Evolutionary conservation across 2,888 invertebrate species (phyloP).

Genomic region (Drosophila eohydei): DNA sequence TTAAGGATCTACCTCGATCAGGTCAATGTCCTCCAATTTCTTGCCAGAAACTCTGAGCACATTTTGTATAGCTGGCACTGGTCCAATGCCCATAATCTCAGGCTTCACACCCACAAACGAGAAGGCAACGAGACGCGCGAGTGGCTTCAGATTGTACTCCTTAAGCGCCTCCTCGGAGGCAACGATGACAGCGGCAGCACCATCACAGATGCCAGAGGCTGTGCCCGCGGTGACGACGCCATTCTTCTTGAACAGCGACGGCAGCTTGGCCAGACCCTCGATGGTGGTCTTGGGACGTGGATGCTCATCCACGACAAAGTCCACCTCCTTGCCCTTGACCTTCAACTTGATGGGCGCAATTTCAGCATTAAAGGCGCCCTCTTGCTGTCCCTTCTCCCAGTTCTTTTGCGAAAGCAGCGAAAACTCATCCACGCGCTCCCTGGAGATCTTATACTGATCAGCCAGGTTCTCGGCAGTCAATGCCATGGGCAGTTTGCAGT

Average conservation of each 20-base stretch:
- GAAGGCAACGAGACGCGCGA: constrained; percentile 96
- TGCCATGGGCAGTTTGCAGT: constrained; percentile 97
- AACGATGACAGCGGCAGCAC: constrained; percentile 96
- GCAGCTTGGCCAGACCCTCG: constrained; percentile 93
- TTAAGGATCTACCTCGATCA: constrained; percentile 90
- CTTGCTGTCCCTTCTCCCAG: constrained; percentile 95
- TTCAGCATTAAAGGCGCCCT: constrained; percentile 95
- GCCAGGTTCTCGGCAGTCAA: constrained; percentile 97
- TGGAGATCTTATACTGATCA: constrained; percentile 91
- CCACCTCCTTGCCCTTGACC: constrained; percentile 92
- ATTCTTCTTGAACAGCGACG: constrained; percentile 96
- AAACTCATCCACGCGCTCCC: constrained; percentile 94
- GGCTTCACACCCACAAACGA: constrained; percentile 98
- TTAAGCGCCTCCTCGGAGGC: constrained; percentile 96
- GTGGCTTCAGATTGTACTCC: constrained; percentile 91
- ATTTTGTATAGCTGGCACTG: constrained; percentile 96
- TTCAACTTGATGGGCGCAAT: constrained; percentile 94
- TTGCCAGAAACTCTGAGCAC: constrained; percentile 92
- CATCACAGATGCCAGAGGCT: constrained; percentile 98
- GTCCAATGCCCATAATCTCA: constrained; percentile 98
- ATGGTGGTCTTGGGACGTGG: constrained; percentile 92
- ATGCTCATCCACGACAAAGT: constrained; percentile 92
- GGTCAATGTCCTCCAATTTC: constrained; percentile 93
- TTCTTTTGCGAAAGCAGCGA: constrained; percentile 93
- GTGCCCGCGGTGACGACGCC: constrained; percentile 97